Evolutionary conservation across 2,888 invertebrate genomes (phyloP).

Genomic region (Rosalia funebris): DNA sequence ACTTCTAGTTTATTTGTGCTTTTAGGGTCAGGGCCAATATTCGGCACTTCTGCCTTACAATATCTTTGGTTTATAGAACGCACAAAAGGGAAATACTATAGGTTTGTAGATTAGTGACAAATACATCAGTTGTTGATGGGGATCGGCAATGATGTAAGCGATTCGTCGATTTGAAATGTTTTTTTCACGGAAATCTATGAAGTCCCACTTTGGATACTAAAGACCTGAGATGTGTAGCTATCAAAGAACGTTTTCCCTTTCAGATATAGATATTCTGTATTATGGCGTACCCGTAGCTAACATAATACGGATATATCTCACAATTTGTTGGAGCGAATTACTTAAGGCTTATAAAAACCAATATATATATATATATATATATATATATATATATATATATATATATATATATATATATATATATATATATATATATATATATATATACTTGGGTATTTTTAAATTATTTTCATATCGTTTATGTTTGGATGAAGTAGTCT

Average conservation of each 20-base stretch:
- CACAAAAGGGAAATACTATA: no score
- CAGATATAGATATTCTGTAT: not conserved
- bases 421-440: no score
- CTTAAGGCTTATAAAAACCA: not conserved
- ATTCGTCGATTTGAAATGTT: not conserved
- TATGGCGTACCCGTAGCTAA: not conserved
- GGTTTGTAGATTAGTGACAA: not conserved
- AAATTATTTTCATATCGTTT: no score
- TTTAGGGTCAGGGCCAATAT: no score
- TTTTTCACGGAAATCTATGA: not conserved
- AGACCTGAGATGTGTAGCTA: not conserved
- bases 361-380: no score
- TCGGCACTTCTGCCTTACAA: no score
- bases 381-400: no score
- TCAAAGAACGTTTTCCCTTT: not conserved
- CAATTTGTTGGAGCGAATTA: not conserved
- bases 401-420: no score
- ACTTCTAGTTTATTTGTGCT: no score
- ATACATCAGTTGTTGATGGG: not conserved
- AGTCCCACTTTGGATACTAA: not conserved
- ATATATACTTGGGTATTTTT: no score
- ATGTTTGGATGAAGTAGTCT: no score
- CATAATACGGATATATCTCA: not conserved
- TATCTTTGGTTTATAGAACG: no score
- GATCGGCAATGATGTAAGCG: not conserved